Conservation (phyloP, 2,797 vertebrate genomes). For the Pogonophryne albipinna region DNA sequence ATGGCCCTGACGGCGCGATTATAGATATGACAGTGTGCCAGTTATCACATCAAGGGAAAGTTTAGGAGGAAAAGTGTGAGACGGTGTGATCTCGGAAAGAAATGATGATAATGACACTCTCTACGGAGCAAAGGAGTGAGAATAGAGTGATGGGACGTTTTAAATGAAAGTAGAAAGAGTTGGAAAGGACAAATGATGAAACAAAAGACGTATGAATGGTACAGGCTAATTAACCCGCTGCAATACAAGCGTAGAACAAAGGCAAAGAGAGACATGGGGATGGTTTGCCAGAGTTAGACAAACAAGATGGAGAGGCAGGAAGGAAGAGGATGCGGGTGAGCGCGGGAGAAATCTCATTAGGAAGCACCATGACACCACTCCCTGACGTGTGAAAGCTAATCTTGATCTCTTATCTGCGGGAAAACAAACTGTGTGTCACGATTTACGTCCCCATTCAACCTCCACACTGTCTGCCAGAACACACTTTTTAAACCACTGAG, state of each 20-base stretch:
- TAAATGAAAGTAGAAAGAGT: background rate
- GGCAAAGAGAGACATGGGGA: background rate
- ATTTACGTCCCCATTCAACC: background rate
- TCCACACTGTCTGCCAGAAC: background rate
- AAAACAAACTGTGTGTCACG: constrained; percentile 1
- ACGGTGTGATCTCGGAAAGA: constrained; percentile 7
- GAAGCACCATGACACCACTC: constrained; percentile 2
- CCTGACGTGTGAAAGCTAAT: constrained; percentile 31
- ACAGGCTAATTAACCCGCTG: background rate
- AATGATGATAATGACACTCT: constrained; percentile 9
- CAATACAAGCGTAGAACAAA: constrained; percentile 1
- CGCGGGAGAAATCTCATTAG: constrained; percentile 27
- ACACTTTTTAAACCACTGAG: background rate
- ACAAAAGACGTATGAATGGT: background rate
- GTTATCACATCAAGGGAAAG: constrained; percentile 38
- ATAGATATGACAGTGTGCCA: constrained; percentile 53
- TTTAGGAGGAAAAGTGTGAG: background rate
- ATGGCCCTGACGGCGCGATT: constrained; percentile 66
- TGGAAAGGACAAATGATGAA: constrained; percentile 3
- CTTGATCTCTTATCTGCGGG: constrained; percentile 14
- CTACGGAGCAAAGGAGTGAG: constrained; percentile 36
- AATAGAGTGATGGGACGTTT: constrained; percentile 28
- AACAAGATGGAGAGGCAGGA: background rate
- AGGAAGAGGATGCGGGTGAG: background rate
- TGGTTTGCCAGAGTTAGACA: constrained; percentile 7